A percentile compares a stretch with the other conserved stretches of the same genome.
Evolutionary conservation across 2,888 invertebrate species (phyloP).

Genomic region (Ormyrus rosae): DNA sequence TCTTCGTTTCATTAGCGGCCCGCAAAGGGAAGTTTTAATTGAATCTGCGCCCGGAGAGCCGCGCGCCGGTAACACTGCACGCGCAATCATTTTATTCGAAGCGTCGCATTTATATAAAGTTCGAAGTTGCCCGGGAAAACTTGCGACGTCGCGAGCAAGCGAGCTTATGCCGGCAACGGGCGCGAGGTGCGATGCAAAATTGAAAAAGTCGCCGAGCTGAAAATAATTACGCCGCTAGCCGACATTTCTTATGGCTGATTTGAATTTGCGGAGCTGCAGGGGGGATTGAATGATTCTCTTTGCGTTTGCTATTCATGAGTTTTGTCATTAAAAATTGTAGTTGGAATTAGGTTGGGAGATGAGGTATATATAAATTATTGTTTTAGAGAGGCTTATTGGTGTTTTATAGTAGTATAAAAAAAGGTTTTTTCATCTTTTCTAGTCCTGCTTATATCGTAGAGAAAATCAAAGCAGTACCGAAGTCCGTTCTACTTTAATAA

Average conservation of each 20-base stretch:
- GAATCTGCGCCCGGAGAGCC: constrained; percentile 19
- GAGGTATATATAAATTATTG: no score
- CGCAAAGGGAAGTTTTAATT: constrained; percentile 49
- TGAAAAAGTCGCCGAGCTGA: constrained; percentile 46
- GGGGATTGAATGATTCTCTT: background rate
- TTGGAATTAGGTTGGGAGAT: constrained; percentile 7
- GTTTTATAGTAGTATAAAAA: no score
- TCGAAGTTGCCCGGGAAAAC: constrained; percentile 39
- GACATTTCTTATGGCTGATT: constrained; percentile 21
- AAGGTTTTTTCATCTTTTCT: no score
- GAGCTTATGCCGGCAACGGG: background rate
- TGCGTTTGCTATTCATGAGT: background rate
- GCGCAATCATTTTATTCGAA: constrained; percentile 47
- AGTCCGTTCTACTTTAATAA: no score
- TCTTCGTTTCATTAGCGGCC: constrained; percentile 48
- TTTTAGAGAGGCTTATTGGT: no score
- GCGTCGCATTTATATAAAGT: constrained; percentile 46
- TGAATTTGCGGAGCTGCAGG: constrained; percentile 27
- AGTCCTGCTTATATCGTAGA: no score
- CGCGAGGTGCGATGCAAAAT: constrained; percentile 13
- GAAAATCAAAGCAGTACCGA: no score
- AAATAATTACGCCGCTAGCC: constrained; percentile 35
- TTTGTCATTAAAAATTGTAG: constrained; percentile 1
- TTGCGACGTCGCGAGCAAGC: background rate
- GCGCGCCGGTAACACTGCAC: constrained; percentile 18